Percentiles rank a stretch among this genome's conserved stretches.
phyloP scores from a whole-genome alignment of 2,113 vertebrate genomes.

The Ramphastos sulfuratus region DNA sequence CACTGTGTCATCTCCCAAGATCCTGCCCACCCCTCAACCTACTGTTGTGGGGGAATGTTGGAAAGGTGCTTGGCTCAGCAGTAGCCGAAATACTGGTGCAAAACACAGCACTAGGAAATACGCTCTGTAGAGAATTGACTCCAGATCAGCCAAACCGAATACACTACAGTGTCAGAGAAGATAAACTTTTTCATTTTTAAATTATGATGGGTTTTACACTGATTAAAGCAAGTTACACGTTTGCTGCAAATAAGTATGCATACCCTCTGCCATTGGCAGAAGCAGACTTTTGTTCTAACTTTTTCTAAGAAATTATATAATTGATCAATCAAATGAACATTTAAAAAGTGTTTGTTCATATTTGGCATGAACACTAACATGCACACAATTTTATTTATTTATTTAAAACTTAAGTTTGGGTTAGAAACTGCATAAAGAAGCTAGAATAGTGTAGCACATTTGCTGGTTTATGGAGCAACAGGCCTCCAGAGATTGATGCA shows the following conservation, averaged over 20 bases:
- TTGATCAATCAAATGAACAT: background rate
- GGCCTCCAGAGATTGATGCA: background rate
- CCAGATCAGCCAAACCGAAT: too few relatives aligned
- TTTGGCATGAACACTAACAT: background rate
- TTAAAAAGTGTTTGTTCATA: background rate
- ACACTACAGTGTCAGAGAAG: background rate
- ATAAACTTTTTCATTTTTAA: background rate
- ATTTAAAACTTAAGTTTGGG: background rate
- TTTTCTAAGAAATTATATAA: background rate
- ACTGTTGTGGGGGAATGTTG: too few relatives aligned
- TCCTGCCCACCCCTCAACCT: too few relatives aligned
- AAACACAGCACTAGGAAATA: too few relatives aligned
- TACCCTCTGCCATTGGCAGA: background rate
- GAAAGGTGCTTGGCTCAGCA: too few relatives aligned
- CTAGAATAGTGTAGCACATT: background rate
- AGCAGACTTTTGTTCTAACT: background rate
- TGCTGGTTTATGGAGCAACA: background rate
- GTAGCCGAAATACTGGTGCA: too few relatives aligned
- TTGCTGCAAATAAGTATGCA: background rate
- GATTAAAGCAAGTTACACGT: background rate
- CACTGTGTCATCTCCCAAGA: too few relatives aligned
- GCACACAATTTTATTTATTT: background rate
- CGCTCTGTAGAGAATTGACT: too few relatives aligned
- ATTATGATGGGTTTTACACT: background rate
- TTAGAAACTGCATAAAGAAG: background rate